Conservation (phyloP, 2,888 invertebrate genomes). For the Keiferia lycopersicella region DNA sequence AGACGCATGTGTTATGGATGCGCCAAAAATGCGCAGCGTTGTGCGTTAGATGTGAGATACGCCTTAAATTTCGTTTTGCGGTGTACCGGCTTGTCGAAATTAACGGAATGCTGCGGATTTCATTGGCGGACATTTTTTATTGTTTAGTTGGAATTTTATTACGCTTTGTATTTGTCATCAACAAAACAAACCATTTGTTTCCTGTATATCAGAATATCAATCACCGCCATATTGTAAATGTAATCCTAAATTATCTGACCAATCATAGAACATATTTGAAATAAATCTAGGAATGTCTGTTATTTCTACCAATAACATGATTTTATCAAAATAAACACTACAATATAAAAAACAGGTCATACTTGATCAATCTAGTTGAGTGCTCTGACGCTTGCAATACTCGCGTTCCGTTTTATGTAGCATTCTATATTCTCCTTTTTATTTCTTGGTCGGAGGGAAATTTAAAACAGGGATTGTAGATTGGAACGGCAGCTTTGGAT, state of each 20-base stretch:
- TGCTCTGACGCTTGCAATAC: constrained; percentile 4
- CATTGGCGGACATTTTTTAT: not conserved
- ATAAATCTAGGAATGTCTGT: not conserved
- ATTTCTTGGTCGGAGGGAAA: not conserved
- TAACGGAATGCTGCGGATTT: not conserved
- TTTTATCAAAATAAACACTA: not conserved
- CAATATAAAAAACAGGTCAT: not conserved
- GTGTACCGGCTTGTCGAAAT: not conserved
- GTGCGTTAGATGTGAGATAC: too few relatives aligned
- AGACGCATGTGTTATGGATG: too few relatives aligned
- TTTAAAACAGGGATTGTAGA: constrained; percentile 4
- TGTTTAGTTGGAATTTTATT: not conserved
- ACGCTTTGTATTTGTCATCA: not conserved
- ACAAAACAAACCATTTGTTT: too few relatives aligned
- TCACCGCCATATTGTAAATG: not conserved
- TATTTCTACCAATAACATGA: not conserved
- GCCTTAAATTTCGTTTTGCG: not conserved
- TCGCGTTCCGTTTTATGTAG: constrained; percentile 8
- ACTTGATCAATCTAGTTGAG: constrained; percentile 5
- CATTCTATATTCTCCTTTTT: not conserved
- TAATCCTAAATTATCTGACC: not conserved
- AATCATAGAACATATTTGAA: not conserved
- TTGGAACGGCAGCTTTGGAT: constrained; percentile 4
- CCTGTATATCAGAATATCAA: not conserved
- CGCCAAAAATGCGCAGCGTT: too few relatives aligned